Evolutionary conservation across 2,797 vertebrate genomes (phyloP).

Genomic region (Calcarius lapponicus): DNA sequence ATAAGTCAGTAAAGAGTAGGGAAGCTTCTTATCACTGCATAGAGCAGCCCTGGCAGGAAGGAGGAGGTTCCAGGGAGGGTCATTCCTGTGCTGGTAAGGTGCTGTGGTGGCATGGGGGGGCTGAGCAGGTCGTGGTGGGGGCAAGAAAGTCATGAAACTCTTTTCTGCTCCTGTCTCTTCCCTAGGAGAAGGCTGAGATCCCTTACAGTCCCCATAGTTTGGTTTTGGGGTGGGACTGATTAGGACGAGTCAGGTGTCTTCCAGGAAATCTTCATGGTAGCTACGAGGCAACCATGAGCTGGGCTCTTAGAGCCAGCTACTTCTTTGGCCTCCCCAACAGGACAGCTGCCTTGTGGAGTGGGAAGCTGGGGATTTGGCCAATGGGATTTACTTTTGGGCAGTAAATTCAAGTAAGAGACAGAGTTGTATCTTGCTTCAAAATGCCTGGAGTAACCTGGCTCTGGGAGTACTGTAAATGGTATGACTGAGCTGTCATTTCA

Average conservation of each 20-base stretch:
- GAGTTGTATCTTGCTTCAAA: neutral
- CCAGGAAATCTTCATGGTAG: neutral
- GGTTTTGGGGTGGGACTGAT: neutral
- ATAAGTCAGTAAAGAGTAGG: neutral
- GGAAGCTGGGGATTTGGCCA: neutral
- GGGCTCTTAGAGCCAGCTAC: neutral
- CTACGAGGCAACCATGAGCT: neutral
- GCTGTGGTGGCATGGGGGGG: neutral
- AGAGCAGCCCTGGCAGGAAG: neutral
- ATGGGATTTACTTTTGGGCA: neutral
- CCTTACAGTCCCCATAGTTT: neutral
- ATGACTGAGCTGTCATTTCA: neutral
- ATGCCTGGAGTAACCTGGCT: neutral
- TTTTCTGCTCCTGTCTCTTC: neutral
- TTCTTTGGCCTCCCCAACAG: neutral
- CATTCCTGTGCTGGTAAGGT: neutral
- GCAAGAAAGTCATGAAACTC: neutral
- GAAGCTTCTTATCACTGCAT: neutral
- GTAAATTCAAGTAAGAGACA: neutral
- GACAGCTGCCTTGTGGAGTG: fast-evolving
- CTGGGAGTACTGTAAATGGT: neutral
- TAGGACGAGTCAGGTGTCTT: neutral
- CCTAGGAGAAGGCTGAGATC: neutral
- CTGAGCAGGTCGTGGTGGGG: neutral
- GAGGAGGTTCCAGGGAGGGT: neutral